Conservation (phyloP, 2,113 vertebrate species). For the Candoia aspera region DNA sequence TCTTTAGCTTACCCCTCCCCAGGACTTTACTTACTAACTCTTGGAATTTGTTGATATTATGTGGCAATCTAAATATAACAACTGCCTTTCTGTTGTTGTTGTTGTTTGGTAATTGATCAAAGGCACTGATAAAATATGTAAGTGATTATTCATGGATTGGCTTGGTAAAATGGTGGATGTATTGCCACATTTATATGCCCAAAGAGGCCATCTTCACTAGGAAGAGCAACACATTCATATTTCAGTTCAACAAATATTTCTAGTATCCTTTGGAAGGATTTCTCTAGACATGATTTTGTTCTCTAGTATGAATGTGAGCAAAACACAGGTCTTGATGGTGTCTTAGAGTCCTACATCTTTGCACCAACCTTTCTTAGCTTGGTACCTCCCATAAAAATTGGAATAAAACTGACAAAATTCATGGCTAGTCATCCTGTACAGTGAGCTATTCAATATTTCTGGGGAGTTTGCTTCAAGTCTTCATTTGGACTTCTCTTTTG, state of each 20-base stretch:
- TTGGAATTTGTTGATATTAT: neutral
- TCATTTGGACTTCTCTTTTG: neutral
- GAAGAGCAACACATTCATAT: neutral
- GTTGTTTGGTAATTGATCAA: constrained; percentile 16
- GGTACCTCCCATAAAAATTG: neutral
- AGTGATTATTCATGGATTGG: neutral
- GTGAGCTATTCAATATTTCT: neutral
- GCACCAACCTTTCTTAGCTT: neutral
- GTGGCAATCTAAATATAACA: constrained; percentile 2
- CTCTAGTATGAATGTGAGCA: neutral
- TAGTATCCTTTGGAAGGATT: neutral
- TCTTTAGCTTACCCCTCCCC: neutral
- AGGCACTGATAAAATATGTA: neutral
- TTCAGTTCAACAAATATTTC: neutral
- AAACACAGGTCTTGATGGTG: neutral
- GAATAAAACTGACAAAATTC: neutral
- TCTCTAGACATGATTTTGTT: neutral
- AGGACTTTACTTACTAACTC: neutral
- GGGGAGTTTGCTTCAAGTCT: neutral
- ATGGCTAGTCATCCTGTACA: neutral
- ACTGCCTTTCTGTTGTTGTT: neutral
- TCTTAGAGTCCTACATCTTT: neutral
- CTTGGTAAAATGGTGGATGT: neutral
- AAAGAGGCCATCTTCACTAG: neutral
- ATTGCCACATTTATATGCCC: constrained; percentile 10